Conservation (phyloP, 1,140 invertebrate species). For the Hirudo medicinalis region DNA sequence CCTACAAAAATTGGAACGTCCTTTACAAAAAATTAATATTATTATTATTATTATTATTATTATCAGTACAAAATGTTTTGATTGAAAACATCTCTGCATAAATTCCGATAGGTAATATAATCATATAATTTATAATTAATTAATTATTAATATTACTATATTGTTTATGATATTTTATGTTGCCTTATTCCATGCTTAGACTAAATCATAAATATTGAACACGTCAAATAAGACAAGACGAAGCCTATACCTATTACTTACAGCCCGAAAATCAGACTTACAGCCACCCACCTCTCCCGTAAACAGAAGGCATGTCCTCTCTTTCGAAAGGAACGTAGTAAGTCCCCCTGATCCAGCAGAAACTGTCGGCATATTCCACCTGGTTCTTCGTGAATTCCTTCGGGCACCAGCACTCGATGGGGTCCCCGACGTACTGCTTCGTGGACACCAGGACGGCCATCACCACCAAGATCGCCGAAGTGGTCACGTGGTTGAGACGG, state of each 20-base stretch:
- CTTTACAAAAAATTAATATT: too few species aligned
- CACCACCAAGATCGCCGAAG: conserved; percentile 48
- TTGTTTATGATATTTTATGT: too few species aligned
- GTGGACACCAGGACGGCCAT: conserved; percentile 19
- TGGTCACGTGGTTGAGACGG: conserved; percentile 76
- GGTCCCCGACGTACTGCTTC: conserved; percentile 20
- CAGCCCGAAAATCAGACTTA: conserved; percentile 23
- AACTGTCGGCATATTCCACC: conserved; percentile 58
- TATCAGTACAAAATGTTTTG: too few species aligned
- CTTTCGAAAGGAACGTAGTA: conserved; percentile 45
- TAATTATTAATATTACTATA: too few species aligned
- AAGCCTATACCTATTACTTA: too few species aligned
- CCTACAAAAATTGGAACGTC: not conserved
- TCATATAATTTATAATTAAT: too few species aligned
- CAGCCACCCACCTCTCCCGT: conserved; percentile 29
- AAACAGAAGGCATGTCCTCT: conserved; percentile 29
- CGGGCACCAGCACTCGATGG: conserved; percentile 18
- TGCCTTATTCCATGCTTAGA: too few species aligned
- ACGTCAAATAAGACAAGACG: too few species aligned
- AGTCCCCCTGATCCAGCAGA: conserved; percentile 88
- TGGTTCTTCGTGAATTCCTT: conserved; percentile 40
- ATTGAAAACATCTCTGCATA: too few species aligned
- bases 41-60: too few species aligned
- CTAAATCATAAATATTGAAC: too few species aligned
- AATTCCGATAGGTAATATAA: too few species aligned